These are phyloP conservation scores for Petrocephalus schoutedeni DNA, from an alignment of 2,797 vertebrate genomes.

Conservation along the genomic window DNA sequence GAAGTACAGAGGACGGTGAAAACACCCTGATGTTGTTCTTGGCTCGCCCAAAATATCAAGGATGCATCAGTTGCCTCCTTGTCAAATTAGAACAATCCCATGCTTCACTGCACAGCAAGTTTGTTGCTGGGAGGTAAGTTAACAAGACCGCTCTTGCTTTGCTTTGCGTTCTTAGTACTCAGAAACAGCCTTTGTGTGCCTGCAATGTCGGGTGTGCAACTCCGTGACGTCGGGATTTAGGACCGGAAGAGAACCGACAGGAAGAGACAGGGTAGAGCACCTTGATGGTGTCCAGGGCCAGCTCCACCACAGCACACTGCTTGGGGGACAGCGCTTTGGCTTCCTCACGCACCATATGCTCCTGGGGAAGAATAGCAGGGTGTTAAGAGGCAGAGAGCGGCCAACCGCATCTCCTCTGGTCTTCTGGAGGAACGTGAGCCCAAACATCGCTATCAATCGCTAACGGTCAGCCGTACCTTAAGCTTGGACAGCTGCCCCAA, in stretches of 20 bases:
- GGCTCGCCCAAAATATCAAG: background rate
- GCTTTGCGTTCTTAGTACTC: background rate
- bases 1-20: background rate
- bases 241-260: too few relatives aligned
- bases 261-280: constrained; percentile 47
- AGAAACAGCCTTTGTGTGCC: background rate
- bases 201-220: background rate
- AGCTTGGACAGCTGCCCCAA: constrained; percentile 95
- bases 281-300: constrained; percentile 97
- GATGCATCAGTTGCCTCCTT: background rate
- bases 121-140: background rate
- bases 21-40: background rate
- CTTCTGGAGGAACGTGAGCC: background rate
- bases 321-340: constrained; percentile 92
- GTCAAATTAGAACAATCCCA: background rate
- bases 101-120: background rate
- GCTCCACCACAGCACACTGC: constrained; percentile 94
- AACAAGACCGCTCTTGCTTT: background rate
- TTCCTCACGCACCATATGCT: constrained; percentile 97
- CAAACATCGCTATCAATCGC: background rate
- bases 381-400: background rate
- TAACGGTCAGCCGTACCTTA: constrained; percentile 67
- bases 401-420: background rate
- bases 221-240: background rate
- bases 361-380: constrained; percentile 55